A percentile compares a stretch with the other conserved stretches of the same genome.
These are phyloP conservation scores for Channallabes apus DNA, from an alignment of 2,797 vertebrate species.

Conservation along the genomic window DNA sequence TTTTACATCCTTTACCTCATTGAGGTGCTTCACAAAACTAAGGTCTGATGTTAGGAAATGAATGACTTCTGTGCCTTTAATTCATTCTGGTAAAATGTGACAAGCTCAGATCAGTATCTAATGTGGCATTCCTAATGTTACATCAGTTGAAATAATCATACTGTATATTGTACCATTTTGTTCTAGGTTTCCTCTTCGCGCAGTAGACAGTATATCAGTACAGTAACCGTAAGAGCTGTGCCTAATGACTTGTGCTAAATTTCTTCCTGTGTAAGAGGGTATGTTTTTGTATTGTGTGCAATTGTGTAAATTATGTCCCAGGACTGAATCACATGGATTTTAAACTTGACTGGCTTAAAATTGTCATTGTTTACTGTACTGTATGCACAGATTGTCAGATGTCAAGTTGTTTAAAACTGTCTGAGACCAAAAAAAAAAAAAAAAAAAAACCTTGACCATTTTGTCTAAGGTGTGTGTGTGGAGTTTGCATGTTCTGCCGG, in stretches of 20 bases:
- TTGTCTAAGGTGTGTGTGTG: background rate
- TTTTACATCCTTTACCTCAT: constrained; percentile 43
- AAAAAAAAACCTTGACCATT: background rate
- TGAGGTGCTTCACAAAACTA: constrained; percentile 39
- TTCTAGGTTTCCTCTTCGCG: constrained; percentile 20
- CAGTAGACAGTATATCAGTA: constrained; percentile 42
- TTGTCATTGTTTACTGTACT: constrained; percentile 31
- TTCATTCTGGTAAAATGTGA: constrained; percentile 16
- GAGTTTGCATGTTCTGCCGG: no score
- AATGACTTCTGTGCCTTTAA: constrained; percentile 52
- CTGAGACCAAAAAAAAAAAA: background rate
- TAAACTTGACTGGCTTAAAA: constrained; percentile 33
- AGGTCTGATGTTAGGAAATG: constrained; percentile 30
- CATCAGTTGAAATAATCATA: constrained; percentile 6
- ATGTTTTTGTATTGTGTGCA: constrained; percentile 21
- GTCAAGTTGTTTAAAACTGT: constrained; percentile 29
- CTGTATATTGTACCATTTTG: constrained; percentile 28
- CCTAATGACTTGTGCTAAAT: constrained; percentile 37
- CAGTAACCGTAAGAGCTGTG: constrained; percentile 41
- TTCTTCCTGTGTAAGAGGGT: constrained; percentile 35
- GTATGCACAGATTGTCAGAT: constrained; percentile 24
- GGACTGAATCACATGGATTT: constrained; percentile 37
- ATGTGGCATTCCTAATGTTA: background rate
- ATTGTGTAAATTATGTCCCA: constrained; percentile 36
- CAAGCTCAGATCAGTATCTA: background rate